Evolutionary conservation across 2,888 invertebrate species (phyloP).

Genomic region (Smittia aterrima): DNA sequence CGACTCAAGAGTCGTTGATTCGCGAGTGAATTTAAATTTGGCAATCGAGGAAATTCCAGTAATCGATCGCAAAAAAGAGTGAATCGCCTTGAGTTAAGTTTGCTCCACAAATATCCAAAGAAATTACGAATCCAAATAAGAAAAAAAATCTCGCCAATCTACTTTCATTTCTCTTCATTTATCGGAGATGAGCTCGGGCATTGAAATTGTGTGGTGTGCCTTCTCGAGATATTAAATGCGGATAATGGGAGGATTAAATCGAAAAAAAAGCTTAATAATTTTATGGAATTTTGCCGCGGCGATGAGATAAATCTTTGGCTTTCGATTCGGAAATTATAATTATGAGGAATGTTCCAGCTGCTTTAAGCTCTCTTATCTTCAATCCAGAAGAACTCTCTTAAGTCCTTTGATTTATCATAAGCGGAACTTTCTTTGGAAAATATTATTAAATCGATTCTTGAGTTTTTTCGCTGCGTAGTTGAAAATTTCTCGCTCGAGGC

Average conservation of each 20-base stretch:
- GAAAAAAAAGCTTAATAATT: conserved; percentile 7
- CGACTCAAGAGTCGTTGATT: background rate
- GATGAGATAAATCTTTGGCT: conserved; percentile 5
- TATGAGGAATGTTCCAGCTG: background rate
- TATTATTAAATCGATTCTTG: too few species aligned
- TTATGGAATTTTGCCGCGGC: background rate
- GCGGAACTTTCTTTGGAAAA: too few species aligned
- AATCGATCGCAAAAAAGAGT: background rate
- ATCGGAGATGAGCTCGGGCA: background rate
- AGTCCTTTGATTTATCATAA: too few species aligned
- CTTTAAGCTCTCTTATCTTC: background rate
- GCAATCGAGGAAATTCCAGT: background rate
- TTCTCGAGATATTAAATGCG: background rate
- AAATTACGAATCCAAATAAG: conserved; percentile 8
- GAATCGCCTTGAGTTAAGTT: background rate
- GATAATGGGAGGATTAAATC: conserved; percentile 18
- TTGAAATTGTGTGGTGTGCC: background rate
- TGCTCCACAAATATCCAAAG: background rate
- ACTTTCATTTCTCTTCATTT: conserved; percentile 5
- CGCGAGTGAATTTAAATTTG: background rate
- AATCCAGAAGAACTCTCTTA: too few species aligned
- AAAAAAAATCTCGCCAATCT: background rate
- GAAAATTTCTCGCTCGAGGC: too few species aligned
- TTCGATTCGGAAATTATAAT: background rate
- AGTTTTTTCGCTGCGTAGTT: too few species aligned